Evolutionary conservation across 2,888 invertebrate genomes (phyloP), one percentile per base, ranked within the genome.

Genomic region (Nomada fucata): DNA sequence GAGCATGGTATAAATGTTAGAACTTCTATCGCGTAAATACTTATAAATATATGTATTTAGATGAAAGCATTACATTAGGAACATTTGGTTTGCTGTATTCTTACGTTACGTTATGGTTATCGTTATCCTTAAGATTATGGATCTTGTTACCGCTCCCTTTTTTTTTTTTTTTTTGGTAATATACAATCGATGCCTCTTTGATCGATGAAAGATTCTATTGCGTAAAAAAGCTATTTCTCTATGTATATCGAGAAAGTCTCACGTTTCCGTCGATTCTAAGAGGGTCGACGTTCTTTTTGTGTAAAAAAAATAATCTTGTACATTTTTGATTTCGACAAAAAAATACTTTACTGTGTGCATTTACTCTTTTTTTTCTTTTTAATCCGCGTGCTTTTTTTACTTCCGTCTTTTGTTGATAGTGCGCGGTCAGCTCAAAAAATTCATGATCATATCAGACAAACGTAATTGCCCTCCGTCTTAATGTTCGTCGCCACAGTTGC

Each of bases 31-130:
- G 77, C 78, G 75, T 88, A 82, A 80, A 84, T 86, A 85, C 80
- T 74, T 88, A 88, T 72, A 82, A 83, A 78, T 85, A 86, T 80
- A 84, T 59, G 59, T 84, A 85, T 82, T 85, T 84, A 90, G 85
- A 90, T 88, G 88, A 89, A 90, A 89, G 90, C 90, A 89, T 90
- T 90, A 90, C 80, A 85, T 85, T 90, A 89, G 90, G 89, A 89
- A 89, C 89, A 85, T 89, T 89, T 76, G 90, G 88, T 89, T 84
- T 82, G 83, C 82, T 86, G 86, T 82, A 23, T 67, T 76, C 84
- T 87, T 85, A 84, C 70, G 69, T 83, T 88, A 79, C 55, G 68
- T 82, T 87, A 86, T 71, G 76, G 76, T 83, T 87, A 83, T 52
- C 67, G 73, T 82, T 76, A 81, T 60, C 64, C 79, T 87, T 88